Conservation (phyloP, 2,888 invertebrate genomes). For the Dynastes hyllus region DNA sequence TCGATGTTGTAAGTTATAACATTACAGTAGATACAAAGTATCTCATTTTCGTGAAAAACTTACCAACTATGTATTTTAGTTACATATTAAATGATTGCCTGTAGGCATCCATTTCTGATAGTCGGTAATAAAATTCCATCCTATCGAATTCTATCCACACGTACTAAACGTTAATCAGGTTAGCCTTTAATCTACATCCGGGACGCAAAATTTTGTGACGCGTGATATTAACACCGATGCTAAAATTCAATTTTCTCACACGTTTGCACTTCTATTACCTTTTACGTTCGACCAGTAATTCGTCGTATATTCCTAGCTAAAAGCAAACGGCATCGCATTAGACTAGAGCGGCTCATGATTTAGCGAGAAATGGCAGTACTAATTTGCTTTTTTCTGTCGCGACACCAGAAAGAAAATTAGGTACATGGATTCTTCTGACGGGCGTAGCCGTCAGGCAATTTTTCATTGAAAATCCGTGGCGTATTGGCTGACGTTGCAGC, state of each 20-base stretch:
- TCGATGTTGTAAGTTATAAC: too few species aligned
- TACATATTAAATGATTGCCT: too few species aligned
- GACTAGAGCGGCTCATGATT: background rate
- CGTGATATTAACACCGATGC: conserved; percentile 29
- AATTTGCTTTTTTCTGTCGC: background rate
- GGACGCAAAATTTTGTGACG: conserved; percentile 19
- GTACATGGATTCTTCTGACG: conserved; percentile 9
- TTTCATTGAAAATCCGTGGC: conserved; percentile 41
- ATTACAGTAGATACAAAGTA: too few species aligned
- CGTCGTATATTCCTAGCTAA: conserved; percentile 16
- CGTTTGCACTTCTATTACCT: conserved; percentile 35
- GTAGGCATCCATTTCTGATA: too few species aligned
- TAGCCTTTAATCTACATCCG: conserved; percentile 27
- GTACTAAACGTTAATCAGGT: background rate
- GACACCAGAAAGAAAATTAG: background rate
- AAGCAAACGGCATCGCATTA: background rate
- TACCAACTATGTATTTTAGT: too few species aligned
- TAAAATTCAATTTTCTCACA: conserved; percentile 46
- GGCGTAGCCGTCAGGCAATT: conserved; percentile 35
- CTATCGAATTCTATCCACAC: too few species aligned
- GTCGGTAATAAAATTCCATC: too few species aligned
- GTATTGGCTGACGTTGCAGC: conserved; percentile 49
- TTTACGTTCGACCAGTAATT: conserved; percentile 11
- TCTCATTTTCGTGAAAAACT: too few species aligned
- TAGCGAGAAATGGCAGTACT: conserved; percentile 1